These are phyloP conservation scores for Ypsolopha scabrella DNA, from an alignment of 2,888 invertebrate genomes.

Conservation along the genomic window DNA sequence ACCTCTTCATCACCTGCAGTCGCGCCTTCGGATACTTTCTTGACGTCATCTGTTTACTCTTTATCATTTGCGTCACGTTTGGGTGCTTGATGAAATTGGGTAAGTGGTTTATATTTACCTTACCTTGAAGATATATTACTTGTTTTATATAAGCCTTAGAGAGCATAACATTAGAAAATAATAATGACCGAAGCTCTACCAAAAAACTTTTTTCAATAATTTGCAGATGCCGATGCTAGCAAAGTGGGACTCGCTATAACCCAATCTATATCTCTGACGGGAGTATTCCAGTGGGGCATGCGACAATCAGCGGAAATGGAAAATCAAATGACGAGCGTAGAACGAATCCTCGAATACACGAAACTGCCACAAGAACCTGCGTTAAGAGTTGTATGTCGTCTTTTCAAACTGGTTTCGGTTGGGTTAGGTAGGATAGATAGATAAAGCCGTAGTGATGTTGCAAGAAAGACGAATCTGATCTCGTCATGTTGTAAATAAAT, in stretches of 20 bases:
- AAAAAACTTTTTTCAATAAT: too few relatives aligned
- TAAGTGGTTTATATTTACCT: slow-evolving; percentile 15
- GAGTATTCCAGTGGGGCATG: slow-evolving; percentile 83
- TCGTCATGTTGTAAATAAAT: neutral
- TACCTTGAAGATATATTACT: too few relatives aligned
- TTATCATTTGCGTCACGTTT: slow-evolving; percentile 74
- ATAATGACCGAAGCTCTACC: too few relatives aligned
- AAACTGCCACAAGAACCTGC: slow-evolving; percentile 65
- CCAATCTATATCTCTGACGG: slow-evolving; percentile 73
- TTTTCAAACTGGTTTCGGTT: neutral
- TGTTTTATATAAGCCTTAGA: too few relatives aligned
- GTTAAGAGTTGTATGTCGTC: slow-evolving; percentile 34
- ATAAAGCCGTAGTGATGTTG: too few relatives aligned
- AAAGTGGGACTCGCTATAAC: slow-evolving; percentile 75
- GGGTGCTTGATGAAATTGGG: slow-evolving; percentile 67
- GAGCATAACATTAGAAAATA: too few relatives aligned
- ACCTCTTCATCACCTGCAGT: slow-evolving; percentile 73
- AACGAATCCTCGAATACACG: slow-evolving; percentile 79
- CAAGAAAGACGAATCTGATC: too few relatives aligned
- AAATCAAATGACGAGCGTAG: slow-evolving; percentile 85
- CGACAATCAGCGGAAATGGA: slow-evolving; percentile 88
- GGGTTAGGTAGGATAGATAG: too few relatives aligned
- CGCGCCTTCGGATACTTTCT: slow-evolving; percentile 76
- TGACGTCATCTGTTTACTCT: slow-evolving; percentile 74
- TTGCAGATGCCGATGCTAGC: slow-evolving; percentile 64